Base-by-base conservation (phyloP, 2,888 invertebrate genomes). In the Nyleta sp. region DNA sequence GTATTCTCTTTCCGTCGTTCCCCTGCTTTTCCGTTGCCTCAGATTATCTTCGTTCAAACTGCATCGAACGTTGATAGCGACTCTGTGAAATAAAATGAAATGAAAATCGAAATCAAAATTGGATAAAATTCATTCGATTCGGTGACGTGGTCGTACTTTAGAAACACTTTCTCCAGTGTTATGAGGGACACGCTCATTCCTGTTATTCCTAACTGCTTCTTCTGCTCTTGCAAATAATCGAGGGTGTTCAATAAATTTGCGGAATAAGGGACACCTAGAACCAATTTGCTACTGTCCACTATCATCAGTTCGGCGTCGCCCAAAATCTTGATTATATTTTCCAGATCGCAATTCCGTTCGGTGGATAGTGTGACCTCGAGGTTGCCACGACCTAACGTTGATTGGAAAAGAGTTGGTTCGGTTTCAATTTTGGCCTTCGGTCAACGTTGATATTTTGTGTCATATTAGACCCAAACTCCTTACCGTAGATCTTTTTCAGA, bases 101-200 rank as follows among this genome's bases (percentile, higher is more conserved):
- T 40, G 24, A 64, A 15, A 13, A 38, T 18, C 0, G n/a, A n/a
- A n/a, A n/a, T n/a, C n/a, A n/a, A 48, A 62, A 33, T 15, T 35
- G 22, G n/a, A 35, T 62, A 0, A 31, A 22, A 35, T 13, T 38
- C 13, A 40, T 4, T 24, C 24, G 18, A 35, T 50, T 18, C 8
- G 13, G 28, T 4, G 7, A 8, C 10, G 17, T 11, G 22, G 71
- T 77, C 87, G 67, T 87, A 95, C 96, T 94, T 95, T 53, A 98
- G 89, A 89, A 97, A 98, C 1, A 99, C 98, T 91, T 98, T 98
- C 89, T 99, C 98, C 85, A 99, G 92, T 0, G 98, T 97, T 0
- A 98, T 96, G 15, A 96, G 94, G 0, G 97, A 95, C 0, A 98
- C 94, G 0, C 96, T 96, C 65, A 97, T 95, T 5, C 95, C 94